Conservation (phyloP, 23 tunicate species). For the Trididemnum nubilum region DNA sequence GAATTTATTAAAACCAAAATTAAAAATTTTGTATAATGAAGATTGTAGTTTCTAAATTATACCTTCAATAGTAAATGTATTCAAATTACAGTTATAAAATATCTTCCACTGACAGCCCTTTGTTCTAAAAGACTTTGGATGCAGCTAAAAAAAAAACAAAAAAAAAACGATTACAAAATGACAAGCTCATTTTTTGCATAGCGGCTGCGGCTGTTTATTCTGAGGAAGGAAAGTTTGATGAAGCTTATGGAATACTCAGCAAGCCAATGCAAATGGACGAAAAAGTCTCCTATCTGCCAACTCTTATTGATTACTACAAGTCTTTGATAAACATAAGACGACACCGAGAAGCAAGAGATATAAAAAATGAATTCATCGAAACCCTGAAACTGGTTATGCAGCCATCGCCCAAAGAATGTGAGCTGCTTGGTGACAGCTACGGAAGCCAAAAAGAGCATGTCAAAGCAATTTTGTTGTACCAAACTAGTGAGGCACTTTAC, state of each 20-base stretch:
- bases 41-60: no score
- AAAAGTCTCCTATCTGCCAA: neutral
- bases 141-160: no score
- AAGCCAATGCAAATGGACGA: neutral
- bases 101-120: no score
- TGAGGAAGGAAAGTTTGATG: conserved; percentile 8
- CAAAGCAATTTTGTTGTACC: conserved; percentile 26
- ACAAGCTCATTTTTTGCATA: no score
- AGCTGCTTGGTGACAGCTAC: conserved; percentile 12
- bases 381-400: neutral
- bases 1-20: no score
- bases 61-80: no score
- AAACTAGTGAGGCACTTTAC: conserved; percentile 8
- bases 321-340: neutral
- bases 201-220: no score
- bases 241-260: conserved; percentile 2
- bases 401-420: conserved; percentile 7
- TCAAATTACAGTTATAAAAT: no score
- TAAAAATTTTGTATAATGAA: no score
- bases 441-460: neutral
- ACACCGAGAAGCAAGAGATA: neutral
- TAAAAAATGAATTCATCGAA: neutral
- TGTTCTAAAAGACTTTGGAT: no score
- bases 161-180: no score
- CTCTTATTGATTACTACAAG: conserved; percentile 12